Base-by-base conservation (phyloP, 2,113 vertebrate genomes). In the Ptilorrhoa leucosticta region DNA sequence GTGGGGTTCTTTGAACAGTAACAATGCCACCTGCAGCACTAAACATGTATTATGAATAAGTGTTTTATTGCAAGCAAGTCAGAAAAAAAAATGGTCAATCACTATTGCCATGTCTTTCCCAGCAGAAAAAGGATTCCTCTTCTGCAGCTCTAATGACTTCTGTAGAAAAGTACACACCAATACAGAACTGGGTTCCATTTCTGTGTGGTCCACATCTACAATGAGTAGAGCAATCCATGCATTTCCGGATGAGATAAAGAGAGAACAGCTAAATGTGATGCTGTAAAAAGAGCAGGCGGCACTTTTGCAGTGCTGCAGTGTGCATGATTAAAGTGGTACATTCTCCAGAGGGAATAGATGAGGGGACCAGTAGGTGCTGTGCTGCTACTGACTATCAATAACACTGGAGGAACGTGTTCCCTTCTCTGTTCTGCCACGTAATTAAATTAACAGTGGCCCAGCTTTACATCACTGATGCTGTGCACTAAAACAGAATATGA, bases 1-100 rank as follows among this genome's bases (percentile, higher is more conserved):
- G 93, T 96, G 78, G 97, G 92, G 54, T 35, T 94, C 95, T 95
- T 95, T 95, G 93, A 96, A 93, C 95, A 94, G 96, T 96, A 96
- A 97, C 96, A 96, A 97, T 97, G 92, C 94, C 96, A 97, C 97
- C 97, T 97, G 96, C 95, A 97, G 97, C 94, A 95, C 93, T 95
- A 90, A 94, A 96, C 82, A 89, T 89, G 94, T 22, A 97, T 93
- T 90, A 96, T 96, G 92, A 89, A 96, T 96, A 94, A 78, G 81
- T 90, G 85, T 94, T 96, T 96, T 93, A 96, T 84, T 70, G 86
- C 88, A 68, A 83, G 88, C 14, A 75, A 95, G 72, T 37, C 5
- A 8, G 64, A 72, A 64, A 87, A 69, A 96, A 63, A 83, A 93
- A 88, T 57, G 83, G 90, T 82, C 92, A 81, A 13, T 94, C 93